Conservation (phyloP, 2,113 vertebrate genomes). For the Typhlomys cinereus region DNA sequence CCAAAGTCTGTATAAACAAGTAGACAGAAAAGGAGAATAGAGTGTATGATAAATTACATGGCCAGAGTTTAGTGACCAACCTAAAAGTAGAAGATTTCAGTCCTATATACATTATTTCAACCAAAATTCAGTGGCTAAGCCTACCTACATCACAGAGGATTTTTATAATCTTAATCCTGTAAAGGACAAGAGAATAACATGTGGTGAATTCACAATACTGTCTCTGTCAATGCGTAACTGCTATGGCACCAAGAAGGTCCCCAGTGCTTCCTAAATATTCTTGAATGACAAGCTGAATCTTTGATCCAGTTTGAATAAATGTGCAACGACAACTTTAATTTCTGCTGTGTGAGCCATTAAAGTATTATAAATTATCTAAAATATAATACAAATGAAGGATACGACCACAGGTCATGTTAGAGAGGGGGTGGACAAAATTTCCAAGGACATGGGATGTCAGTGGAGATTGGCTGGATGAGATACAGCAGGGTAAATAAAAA, state of each 20-base stretch:
- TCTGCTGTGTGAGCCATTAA: background rate
- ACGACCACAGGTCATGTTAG: slow-evolving; percentile 22
- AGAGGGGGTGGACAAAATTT: background rate
- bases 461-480: background rate
- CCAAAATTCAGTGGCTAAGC: background rate
- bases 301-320: background rate
- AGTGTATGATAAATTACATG: background rate
- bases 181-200: background rate
- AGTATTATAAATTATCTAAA: background rate
- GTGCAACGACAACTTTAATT: background rate
- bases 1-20: too few relatives aligned
- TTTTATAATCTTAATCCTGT: background rate
- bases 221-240: background rate
- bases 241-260: background rate
- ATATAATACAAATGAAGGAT: background rate
- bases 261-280: background rate
- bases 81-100: background rate
- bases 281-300: background rate
- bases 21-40: background rate
- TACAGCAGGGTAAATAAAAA: background rate
- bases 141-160: background rate
- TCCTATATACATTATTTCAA: background rate
- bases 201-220: background rate
- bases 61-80: background rate
- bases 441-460: background rate